Evolutionary conservation across 2,113 vertebrate genomes (phyloP).

Genomic region (Dipodomys stephensi): DNA sequence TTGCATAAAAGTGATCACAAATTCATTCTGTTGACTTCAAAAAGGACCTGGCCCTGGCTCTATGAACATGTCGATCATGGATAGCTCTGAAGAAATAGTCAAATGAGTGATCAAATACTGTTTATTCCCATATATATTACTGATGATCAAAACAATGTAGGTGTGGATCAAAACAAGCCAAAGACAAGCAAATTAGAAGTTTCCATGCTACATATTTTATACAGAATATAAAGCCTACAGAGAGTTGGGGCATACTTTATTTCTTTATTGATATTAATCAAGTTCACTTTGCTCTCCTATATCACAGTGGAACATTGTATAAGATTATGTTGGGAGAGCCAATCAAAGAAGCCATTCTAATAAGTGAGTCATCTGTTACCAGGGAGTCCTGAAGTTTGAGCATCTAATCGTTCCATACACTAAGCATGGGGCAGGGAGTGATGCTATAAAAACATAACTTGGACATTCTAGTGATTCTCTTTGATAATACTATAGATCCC

Average conservation of each 20-base stretch:
- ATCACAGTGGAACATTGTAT: neutral
- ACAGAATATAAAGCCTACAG: neutral
- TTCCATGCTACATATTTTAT: neutral
- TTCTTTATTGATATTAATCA: neutral
- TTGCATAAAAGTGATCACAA: neutral
- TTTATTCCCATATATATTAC: neutral
- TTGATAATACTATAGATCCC: neutral
- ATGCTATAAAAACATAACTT: neutral
- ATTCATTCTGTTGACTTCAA: neutral
- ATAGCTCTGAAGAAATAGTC: neutral
- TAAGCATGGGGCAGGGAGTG: accelerated
- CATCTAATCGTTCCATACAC: no score
- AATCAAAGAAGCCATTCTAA: neutral
- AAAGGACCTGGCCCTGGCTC: neutral
- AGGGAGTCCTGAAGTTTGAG: neutral
- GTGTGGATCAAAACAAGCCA: neutral
- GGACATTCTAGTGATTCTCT: neutral
- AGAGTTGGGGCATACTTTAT: neutral
- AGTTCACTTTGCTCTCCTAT: neutral
- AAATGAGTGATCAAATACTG: neutral
- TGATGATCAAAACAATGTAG: neutral
- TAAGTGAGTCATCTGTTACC: neutral
- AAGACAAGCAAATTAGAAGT: neutral
- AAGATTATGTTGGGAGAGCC: neutral
- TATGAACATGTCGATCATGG: neutral